Percentiles rank a stretch among this genome's conserved stretches.
Evolutionary conservation across 2,888 invertebrate genomes (phyloP).

Genomic region (Diarsia dahlii): DNA sequence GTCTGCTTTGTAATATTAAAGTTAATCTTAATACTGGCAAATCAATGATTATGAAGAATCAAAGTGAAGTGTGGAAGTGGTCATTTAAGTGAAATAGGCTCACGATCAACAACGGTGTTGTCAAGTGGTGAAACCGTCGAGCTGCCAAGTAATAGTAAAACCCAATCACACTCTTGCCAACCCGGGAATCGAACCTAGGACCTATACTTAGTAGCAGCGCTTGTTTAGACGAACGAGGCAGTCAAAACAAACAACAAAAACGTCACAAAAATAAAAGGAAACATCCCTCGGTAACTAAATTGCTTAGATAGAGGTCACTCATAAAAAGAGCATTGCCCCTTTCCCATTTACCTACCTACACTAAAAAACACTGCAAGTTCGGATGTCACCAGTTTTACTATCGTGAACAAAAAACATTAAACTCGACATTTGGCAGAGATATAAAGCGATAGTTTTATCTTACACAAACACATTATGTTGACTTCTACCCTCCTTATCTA

Average conservation of each 20-base stretch:
- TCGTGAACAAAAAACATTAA: constrained; percentile 50
- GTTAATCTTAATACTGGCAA: too few relatives aligned
- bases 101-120: too few relatives aligned
- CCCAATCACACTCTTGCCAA: too few relatives aligned
- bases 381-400: constrained; percentile 36
- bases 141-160: too few relatives aligned
- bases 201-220: too few relatives aligned
- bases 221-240: too few relatives aligned
- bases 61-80: too few relatives aligned
- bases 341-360: constrained; percentile 19
- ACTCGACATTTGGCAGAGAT: constrained; percentile 41
- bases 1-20: background rate
- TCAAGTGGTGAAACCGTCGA: too few relatives aligned
- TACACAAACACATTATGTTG: constrained; percentile 68
- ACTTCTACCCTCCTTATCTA: constrained; percentile 73
- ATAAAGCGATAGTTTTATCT: constrained; percentile 67
- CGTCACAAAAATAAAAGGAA: background rate
- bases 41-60: background rate
- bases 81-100: too few relatives aligned
- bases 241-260: background rate
- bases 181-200: too few relatives aligned
- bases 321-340: constrained; percentile 24
- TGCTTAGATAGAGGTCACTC: constrained; percentile 14
- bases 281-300: background rate
- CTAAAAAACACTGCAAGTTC: constrained; percentile 28